Evolutionary conservation across 2,888 invertebrate genomes (phyloP), one percentile per base, ranked within the genome.

Genomic region (Macrophya alboannulata): DNA sequence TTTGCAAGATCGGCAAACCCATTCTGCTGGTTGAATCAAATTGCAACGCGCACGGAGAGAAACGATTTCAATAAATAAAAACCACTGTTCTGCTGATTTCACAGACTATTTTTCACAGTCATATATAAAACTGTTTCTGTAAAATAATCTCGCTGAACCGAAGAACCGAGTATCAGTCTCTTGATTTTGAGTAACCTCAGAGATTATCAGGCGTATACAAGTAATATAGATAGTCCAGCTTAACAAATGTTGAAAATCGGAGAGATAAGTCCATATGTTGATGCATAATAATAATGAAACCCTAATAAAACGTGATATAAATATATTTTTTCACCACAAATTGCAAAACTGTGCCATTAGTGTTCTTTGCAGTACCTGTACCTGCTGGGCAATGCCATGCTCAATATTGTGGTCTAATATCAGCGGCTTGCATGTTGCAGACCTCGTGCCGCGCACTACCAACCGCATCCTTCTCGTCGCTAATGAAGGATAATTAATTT

Each of bases 401-500:
- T 4, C 37, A 37, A 10, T 68, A 17, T 68, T 68, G 37, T 37
- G 68, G 17, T 68, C 17, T 37, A 68, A 68, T 25, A 68, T 68
- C 31, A 37, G 12, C 37, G 31, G 15, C 68, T 37, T 37, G 37
- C 68, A 37, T 37, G 68, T 12, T 37, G 17, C 4, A 37, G 37
- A 68, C 17, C 68, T 68, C 37, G 37, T 25, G 68, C 68, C 6
- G 37, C 68, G 62, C 37, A 37, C 3, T 17, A 62, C 12, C 25
- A 62, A 25, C 25, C 55, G 8, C 55, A 55, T 55, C n/a, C n/a
- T n/a, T 55, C n/a, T n/a, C 55, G 55, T 55, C 55, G 55, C 55
- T 21, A 62, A 62, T 62, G 62, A 25, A 62, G 25, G 62, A 62
- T 25, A 62, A 62, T 62, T 62, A 62, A 62, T 62, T 21, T 62